Evolutionary conservation across 2,888 invertebrate genomes (phyloP), one percentile per base, ranked within the genome.

Genomic region (Ethmia dodecea): DNA sequence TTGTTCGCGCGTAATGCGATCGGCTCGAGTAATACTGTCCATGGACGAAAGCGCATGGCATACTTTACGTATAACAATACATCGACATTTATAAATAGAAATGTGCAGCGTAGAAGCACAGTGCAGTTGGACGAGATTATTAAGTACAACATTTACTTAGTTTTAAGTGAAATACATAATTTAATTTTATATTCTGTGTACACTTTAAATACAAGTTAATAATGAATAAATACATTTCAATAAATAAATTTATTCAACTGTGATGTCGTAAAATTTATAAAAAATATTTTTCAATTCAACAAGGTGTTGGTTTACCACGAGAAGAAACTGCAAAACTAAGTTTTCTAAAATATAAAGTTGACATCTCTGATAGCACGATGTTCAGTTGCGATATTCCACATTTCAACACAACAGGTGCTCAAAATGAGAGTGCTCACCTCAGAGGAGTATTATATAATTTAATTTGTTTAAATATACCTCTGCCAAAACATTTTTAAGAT

Each of bases 31-130:
- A 75, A 73, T 73, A 76, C 73, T 72, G 73, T 51, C 57, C 54
- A 47, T 61, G 74, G 74, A 77, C 73, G 70, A 65, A 66, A 56
- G 46, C 39, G 36, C 40, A 55, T 50, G 48, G 46, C 50, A 49
- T 53, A 56, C 63, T 47, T 49, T 49, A 62, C 53, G 57, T 52
- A 59, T 54, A 59, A 47, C 47, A 38, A 40, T 42, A 50, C 44
- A 49, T 40, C 40, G 10, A 35, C 14, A 28, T 24, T 52, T 40
- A 52, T 45, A 54, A 43, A 52, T 26, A 26, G n/a, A n/a, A 10
- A 39, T 52, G 76, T 75, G 74, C 74, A 58, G 60, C 60, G 71
- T 73, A 61, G 60, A 77, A 80, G 80, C 79, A 64, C 67, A 53
- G 78, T 76, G 80, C 77, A 45, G 49, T 54, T 52, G 45, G 51